A percentile compares a stretch with the other conserved stretches of the same genome.
These are phyloP conservation scores for Paelopatides confundens DNA, from an alignment of 53 echinoderm and acorn worm genomes.

Conservation along the genomic window DNA sequence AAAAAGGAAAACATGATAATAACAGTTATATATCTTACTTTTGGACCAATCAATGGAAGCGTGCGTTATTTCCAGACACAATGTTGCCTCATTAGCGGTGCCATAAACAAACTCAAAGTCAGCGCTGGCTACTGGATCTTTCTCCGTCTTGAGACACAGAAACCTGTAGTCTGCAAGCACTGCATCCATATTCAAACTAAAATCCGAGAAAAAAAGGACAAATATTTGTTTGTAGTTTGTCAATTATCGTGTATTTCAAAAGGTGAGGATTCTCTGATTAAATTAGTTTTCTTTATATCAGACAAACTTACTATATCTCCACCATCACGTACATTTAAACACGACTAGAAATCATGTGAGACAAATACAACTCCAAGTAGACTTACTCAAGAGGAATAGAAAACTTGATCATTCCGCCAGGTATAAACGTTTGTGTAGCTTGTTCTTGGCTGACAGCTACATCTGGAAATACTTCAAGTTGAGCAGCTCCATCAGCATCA, in stretches of 20 bases:
- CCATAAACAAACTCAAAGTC: neutral
- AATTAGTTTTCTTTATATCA: too few relatives aligned
- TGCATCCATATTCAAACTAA: slow-evolving; percentile 14
- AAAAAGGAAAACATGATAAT: too few relatives aligned
- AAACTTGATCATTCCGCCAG: neutral
- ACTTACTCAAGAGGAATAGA: neutral
- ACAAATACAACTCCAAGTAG: too few relatives aligned
- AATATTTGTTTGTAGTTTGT: too few relatives aligned
- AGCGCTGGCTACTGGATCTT: neutral
- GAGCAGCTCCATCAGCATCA: neutral
- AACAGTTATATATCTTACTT: too few relatives aligned
- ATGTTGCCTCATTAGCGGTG: neutral
- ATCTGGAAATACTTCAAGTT: slow-evolving; percentile 4
- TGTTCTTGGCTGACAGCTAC: neutral
- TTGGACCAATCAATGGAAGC: too few relatives aligned
- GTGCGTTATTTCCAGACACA: neutral
- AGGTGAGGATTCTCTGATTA: too few relatives aligned
- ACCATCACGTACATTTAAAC: too few relatives aligned
- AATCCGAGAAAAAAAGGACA: neutral
- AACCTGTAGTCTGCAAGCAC: neutral
- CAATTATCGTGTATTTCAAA: too few relatives aligned
- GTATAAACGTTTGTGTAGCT: neutral
- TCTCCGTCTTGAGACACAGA: neutral
- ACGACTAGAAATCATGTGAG: too few relatives aligned
- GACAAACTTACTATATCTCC: too few relatives aligned